Evolutionary conservation across 2,797 vertebrate species (phyloP).

Genomic region (Apogon hyalosoma): DNA sequence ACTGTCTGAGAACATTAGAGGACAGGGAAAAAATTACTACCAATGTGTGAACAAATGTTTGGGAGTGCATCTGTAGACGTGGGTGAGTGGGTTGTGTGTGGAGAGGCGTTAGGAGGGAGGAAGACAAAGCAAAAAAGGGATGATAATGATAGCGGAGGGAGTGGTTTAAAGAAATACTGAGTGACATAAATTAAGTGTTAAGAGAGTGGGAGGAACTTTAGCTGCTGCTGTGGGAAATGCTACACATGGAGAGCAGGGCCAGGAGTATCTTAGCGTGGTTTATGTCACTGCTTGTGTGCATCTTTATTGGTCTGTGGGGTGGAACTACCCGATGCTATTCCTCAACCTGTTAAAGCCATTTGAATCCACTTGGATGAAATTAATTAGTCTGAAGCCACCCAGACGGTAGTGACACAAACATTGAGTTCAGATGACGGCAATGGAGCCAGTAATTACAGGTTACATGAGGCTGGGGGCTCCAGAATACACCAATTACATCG

Average conservation of each 20-base stretch:
- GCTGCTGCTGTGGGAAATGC: constrained; percentile 50
- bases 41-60: constrained; percentile 22
- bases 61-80: constrained; percentile 37
- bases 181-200: constrained; percentile 69
- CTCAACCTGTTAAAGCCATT: constrained; percentile 7
- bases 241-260: constrained; percentile 30
- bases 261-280: constrained; percentile 35
- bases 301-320: constrained; percentile 4
- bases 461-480: background rate
- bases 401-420: constrained; percentile 3
- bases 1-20: constrained; percentile 10
- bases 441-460: constrained; percentile 4
- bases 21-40: constrained; percentile 10
- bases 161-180: constrained; percentile 65
- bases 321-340: background rate
- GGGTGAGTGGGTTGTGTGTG: constrained; percentile 36
- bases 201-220: constrained; percentile 55
- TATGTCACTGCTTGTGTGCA: constrained; percentile 13
- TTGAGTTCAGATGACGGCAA: background rate
- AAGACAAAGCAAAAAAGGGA: constrained; percentile 43
- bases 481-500: too few relatives aligned
- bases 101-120: constrained; percentile 33
- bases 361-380: constrained; percentile 20
- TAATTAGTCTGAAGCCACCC: constrained; percentile 25
- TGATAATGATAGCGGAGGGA: constrained; percentile 59